These are phyloP conservation scores for Phalloptychus januarius DNA, from an alignment of 2,797 vertebrate genomes.

Conservation along the genomic window DNA sequence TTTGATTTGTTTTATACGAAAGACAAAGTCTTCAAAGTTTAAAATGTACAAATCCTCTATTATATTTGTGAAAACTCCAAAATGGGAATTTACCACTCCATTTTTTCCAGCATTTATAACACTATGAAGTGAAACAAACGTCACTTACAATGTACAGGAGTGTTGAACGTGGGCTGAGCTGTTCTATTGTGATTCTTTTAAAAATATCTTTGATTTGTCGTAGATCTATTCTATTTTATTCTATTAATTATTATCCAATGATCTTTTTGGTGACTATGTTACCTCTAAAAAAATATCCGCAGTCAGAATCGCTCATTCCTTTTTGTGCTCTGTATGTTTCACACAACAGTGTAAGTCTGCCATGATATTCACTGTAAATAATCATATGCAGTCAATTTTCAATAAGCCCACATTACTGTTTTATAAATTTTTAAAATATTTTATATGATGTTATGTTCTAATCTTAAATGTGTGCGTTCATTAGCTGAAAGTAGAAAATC, in stretches of 20 bases:
- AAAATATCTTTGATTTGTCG: neutral
- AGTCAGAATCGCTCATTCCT: neutral
- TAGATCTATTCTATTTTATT: neutral
- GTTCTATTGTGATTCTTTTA: neutral
- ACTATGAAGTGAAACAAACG: neutral
- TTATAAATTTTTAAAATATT: neutral
- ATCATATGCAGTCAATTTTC: neutral
- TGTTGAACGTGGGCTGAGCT: neutral
- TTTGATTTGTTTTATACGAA: neutral
- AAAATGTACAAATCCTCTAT: neutral
- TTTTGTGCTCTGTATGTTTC: neutral
- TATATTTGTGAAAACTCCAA: neutral
- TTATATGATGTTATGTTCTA: neutral
- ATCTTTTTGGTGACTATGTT: neutral
- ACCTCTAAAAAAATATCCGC: neutral
- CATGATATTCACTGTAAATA: neutral
- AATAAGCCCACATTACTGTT: too few relatives aligned
- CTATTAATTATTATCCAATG: neutral
- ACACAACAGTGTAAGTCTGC: neutral
- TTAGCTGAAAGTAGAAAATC: too few relatives aligned
- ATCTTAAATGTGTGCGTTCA: neutral
- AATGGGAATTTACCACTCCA: neutral
- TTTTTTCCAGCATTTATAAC: neutral
- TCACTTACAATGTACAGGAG: neutral
- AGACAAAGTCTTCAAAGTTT: neutral